Evolutionary conservation across 2,888 invertebrate genomes (phyloP), one percentile per base, ranked within the genome.

Genomic region (Coleophora flavipennella): DNA sequence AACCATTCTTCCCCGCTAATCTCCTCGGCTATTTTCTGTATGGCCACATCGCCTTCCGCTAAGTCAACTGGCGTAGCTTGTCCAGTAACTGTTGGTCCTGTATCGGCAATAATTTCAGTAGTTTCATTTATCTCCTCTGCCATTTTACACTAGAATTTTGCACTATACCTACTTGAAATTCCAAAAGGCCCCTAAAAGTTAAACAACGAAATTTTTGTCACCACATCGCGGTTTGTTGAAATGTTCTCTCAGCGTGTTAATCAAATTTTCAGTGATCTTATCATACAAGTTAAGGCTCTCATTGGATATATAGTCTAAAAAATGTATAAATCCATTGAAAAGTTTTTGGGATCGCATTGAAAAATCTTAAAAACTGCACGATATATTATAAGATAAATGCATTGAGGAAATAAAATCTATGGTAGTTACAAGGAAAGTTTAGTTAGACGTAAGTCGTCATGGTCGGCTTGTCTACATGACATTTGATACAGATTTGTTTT

Each of bases 201-300:
- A 51, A 31, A 34, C 75, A 62, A 79, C 77, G 43, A 73, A 51
- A 50, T 60, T 69, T 29, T 67, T 64, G 46, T 80, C 73, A 41
- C 62, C 61, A 41, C 68, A 60, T 71, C 66, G 62, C 39, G 66
- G 66, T 48, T 64, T 72, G 25, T 58, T 58, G 34, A 79, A 67
- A 13, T 72, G 59, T 42, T 53, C 51, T 35, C 79, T 65, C 8
- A 79, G 50, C 34, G 67, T 57, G 34, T 59, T 39, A 29, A 70
- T 76, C 45, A 80, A 54, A 49, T 76, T 77, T 43, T 63, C 69
- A 8, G 77, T 79, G 46, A 80, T 76, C 62, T 62, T 71, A 45
- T 74, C 70, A 67, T 75, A 78, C 31, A 79, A 53, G 44, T 45
- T 54, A 25, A 69, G 58, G 48, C 73, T 77, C 50, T 59, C 59